Conservation (phyloP, 23 tunicate genomes). For the Corella eumyota region DNA sequence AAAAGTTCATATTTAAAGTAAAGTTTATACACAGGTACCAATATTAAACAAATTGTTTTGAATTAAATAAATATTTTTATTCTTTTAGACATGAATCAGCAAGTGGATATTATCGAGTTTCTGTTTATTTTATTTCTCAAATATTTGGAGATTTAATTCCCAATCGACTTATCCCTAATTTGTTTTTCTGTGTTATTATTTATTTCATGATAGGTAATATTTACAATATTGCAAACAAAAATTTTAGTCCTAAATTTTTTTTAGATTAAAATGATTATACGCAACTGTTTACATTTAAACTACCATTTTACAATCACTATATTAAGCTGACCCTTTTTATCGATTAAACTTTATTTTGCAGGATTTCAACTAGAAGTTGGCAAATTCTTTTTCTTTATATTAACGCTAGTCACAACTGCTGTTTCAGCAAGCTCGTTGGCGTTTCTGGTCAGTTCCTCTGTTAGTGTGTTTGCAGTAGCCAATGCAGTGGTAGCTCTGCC, state of each 20-base stretch:
- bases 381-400: conserved; percentile 64
- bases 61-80: not conserved
- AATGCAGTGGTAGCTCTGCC: conserved; percentile 70
- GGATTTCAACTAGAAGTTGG: conserved; percentile 68
- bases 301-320: too few species aligned
- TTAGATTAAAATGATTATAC: too few species aligned
- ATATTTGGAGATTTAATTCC: conserved; percentile 84
- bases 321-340: not conserved
- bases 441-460: conserved; percentile 82
- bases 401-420: conserved; percentile 52
- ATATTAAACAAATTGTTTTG: too few species aligned
- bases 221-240: not conserved
- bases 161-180: conserved; percentile 71
- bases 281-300: too few species aligned
- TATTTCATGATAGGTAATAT: conserved; percentile 91
- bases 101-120: conserved; percentile 78
- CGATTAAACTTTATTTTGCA: not conserved
- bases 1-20: too few species aligned
- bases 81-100: conserved; percentile 74
- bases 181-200: conserved; percentile 38
- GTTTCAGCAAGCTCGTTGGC: conserved; percentile 64
- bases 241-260: too few species aligned
- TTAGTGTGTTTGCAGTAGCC: conserved; percentile 74
- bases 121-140: conserved; percentile 78
- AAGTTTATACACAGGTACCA: too few species aligned